Evolutionary conservation across 2,888 invertebrate genomes (phyloP).

Genomic region (Crepidodera aurea): DNA sequence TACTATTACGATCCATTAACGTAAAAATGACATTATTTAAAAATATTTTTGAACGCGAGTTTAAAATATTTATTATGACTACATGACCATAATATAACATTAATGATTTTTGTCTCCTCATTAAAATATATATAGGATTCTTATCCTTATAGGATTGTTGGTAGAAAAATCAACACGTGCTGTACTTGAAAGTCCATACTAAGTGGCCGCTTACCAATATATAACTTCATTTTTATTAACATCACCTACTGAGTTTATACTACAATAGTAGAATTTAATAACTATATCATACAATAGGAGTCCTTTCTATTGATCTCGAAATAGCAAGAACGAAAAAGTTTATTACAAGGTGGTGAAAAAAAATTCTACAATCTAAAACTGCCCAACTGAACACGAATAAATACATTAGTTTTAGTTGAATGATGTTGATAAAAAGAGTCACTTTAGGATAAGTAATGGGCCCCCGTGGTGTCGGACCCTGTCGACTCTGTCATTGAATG

Average conservation of each 20-base stretch:
- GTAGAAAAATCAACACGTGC: no score
- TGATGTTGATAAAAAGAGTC: conserved; percentile 57
- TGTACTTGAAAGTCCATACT: no score
- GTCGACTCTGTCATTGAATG: conserved; percentile 44
- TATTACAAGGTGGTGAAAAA: conserved; percentile 10
- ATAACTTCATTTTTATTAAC: conserved; percentile 28
- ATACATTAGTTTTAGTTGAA: conserved; percentile 59
- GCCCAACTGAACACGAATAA: conserved; percentile 52
- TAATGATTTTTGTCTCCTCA: no score
- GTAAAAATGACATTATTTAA: no score
- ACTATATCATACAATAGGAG: conserved; percentile 12
- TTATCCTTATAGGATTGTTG: no score
- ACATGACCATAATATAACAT: no score
- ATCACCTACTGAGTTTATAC: not conserved
- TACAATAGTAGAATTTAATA: conserved; percentile 13
- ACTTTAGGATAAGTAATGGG: conserved; percentile 63
- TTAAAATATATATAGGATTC: no score
- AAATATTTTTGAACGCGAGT: no score
- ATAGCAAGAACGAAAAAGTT: conserved; percentile 7
- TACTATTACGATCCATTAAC: no score
- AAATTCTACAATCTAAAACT: conserved; percentile 4
- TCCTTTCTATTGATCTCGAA: not conserved
- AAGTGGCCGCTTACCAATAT: no score
- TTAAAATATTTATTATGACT: no score
- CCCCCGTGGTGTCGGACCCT: conserved; percentile 55